phyloP scores from a whole-genome alignment of 2,113 vertebrate species.

The Entomyzon cyanotis region DNA sequence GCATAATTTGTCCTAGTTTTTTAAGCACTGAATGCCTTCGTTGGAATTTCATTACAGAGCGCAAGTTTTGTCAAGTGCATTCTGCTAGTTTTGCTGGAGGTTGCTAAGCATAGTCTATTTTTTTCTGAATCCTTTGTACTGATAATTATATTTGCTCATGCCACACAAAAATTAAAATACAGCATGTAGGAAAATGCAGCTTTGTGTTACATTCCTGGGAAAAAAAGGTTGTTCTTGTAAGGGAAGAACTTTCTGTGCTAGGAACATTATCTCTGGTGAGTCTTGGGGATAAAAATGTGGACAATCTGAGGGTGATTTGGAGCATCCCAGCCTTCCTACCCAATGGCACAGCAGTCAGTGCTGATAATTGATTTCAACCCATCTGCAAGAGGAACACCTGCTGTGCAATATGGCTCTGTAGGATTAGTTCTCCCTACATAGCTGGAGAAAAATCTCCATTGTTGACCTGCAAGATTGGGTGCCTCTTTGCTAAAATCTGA shows the following conservation, averaged over 20 bases:
- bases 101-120: conserved; percentile 15
- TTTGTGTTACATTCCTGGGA: background rate
- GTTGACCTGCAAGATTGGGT: background rate
- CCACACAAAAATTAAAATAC: background rate
- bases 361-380: conserved; percentile 42
- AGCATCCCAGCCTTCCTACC: background rate
- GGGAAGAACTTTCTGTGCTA: background rate
- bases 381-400: conserved; percentile 37
- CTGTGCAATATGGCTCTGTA: background rate
- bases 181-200: background rate
- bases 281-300: background rate
- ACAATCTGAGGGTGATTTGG: background rate
- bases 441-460: background rate
- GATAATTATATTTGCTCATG: background rate
- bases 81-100: conserved; percentile 42
- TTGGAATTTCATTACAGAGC: conserved; percentile 44
- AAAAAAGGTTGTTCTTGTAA: background rate
- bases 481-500: background rate
- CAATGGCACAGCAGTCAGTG: conserved; percentile 4
- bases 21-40: background rate
- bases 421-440: background rate
- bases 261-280: background rate
- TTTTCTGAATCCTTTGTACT: conserved; percentile 28
- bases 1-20: conserved; percentile 60
- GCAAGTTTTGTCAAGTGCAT: conserved; percentile 16